Percentiles rank a stretch among this genome's conserved stretches.
Evolutionary conservation across 2,888 invertebrate species (phyloP).

Genomic region (Labia minor): DNA sequence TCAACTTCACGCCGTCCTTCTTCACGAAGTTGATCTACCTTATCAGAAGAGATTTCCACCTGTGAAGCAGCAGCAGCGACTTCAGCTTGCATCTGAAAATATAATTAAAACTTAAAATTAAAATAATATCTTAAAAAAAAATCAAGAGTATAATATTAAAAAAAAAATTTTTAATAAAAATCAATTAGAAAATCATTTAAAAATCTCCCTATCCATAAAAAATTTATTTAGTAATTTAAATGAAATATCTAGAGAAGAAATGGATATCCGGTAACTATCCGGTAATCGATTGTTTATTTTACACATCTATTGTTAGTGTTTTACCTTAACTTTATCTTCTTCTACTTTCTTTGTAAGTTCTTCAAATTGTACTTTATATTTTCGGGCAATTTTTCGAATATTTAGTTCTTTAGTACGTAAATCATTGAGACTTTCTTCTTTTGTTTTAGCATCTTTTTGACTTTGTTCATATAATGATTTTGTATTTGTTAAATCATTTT

Average conservation of each 20-base stretch:
- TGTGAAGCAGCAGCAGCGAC: constrained; percentile 33
- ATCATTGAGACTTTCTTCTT: constrained; percentile 56
- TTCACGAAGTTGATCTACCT: constrained; percentile 39
- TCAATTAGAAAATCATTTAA: no score
- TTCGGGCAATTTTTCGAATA: constrained; percentile 80
- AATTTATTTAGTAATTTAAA: no score
- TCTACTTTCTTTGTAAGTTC: constrained; percentile 58
- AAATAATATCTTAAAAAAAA: no score
- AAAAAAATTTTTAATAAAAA: no score
- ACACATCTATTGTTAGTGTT: no score
- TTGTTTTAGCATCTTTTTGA: constrained; percentile 54
- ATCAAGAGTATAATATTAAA: no score
- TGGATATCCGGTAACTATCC: no score
- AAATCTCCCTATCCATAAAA: no score
- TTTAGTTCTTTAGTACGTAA: constrained; percentile 48
- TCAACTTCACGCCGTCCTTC: constrained; percentile 41
- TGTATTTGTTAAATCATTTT: not conserved
- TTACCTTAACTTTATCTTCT: constrained; percentile 47
- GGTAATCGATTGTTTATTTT: no score
- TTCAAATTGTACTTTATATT: constrained; percentile 78
- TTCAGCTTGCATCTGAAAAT: constrained; percentile 31
- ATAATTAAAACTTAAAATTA: no score
- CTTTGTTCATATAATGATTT: constrained; percentile 34
- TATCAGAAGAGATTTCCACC: constrained; percentile 30
- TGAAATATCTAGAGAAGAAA: no score